Conservation (phyloP, 2,797 vertebrate genomes). For the Pseudochromis fuscus region DNA sequence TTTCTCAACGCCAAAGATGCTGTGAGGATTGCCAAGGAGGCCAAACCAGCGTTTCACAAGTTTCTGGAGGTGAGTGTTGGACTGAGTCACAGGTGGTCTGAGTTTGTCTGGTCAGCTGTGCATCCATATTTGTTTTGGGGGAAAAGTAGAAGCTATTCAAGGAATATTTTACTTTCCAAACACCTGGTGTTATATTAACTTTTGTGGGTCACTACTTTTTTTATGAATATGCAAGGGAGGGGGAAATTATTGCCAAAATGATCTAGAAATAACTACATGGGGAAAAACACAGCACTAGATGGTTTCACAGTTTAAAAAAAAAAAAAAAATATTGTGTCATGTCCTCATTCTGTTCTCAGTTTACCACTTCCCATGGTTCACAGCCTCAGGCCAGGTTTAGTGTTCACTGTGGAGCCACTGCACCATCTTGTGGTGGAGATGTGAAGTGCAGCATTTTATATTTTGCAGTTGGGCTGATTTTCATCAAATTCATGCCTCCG, state of each 20-base stretch:
- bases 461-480: too few species aligned
- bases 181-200: too few species aligned
- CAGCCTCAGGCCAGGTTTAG: background rate
- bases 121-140: background rate
- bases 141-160: background rate
- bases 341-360: constrained; percentile 27
- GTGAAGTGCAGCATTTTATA: constrained; percentile 28
- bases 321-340: constrained; percentile 11
- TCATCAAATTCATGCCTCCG: background rate
- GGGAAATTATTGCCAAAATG: too few species aligned
- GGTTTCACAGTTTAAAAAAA: constrained; percentile 11
- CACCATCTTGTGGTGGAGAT: constrained; percentile 59
- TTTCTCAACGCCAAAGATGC: constrained; percentile 99
- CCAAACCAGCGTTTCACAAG: constrained; percentile 96
- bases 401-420: constrained; percentile 18
- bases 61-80: constrained; percentile 92
- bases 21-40: constrained; percentile 95
- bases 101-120: constrained; percentile 8
- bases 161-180: too few species aligned
- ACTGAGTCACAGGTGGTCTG: constrained; percentile 16
- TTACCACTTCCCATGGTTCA: background rate
- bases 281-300: background rate
- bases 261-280: constrained; percentile 6
- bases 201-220: constrained; percentile 22
- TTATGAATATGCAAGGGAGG: too few species aligned